Conservation (phyloP, 2,797 vertebrate genomes). For the Neolamprologus multifasciatus region DNA sequence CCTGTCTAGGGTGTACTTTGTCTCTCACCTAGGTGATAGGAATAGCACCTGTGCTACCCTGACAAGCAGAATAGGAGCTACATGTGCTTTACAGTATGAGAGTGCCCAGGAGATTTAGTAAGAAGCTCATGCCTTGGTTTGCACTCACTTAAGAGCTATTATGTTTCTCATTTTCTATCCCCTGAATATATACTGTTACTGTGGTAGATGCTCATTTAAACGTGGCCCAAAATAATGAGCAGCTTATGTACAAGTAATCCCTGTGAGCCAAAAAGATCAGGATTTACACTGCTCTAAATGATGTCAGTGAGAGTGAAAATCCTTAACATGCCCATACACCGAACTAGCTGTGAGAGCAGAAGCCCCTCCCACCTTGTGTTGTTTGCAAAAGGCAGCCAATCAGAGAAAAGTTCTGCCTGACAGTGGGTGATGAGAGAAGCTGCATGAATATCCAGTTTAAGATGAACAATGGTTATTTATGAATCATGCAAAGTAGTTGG, state of each 20-base stretch:
- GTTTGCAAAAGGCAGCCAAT: background rate
- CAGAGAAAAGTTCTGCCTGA: background rate
- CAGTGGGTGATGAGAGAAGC: background rate
- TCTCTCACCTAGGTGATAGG: background rate
- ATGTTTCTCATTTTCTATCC: background rate
- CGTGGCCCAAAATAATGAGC: background rate
- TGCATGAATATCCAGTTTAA: background rate
- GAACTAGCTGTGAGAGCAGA: background rate
- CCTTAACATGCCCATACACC: background rate
- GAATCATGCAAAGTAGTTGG: background rate
- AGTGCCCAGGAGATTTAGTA: background rate
- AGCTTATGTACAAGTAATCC: background rate
- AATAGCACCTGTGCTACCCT: background rate
- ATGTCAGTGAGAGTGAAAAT: background rate
- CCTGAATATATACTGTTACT: background rate
- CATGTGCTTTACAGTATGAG: rapidly evolving
- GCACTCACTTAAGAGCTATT: background rate
- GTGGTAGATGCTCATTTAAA: background rate
- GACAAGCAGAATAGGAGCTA: rapidly evolving
- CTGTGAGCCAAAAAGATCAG: background rate
- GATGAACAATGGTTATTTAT: background rate
- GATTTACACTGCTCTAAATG: background rate
- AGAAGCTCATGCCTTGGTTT: background rate
- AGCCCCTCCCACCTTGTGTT: background rate
- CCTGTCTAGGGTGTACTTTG: background rate